Evolutionary conservation across 2,888 invertebrate genomes (phyloP).

Genomic region (Sphaerophoria taeniata): DNA sequence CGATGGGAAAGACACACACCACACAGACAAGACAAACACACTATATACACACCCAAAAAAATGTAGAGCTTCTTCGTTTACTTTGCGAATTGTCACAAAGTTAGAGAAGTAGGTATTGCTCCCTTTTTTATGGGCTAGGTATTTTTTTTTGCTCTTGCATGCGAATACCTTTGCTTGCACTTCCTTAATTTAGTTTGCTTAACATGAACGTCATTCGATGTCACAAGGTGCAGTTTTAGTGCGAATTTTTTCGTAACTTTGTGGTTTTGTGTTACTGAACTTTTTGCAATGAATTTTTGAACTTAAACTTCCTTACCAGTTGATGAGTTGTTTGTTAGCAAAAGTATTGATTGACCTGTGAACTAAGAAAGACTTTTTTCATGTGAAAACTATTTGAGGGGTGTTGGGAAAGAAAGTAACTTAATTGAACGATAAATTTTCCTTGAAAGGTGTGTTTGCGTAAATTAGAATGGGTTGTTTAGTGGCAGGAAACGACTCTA

Average conservation of each 20-base stretch:
- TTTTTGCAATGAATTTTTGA: background rate
- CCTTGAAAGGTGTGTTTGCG: too few relatives aligned
- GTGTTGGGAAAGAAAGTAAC: too few relatives aligned
- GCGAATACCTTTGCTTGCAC: conserved; percentile 46
- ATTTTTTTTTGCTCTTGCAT: conserved; percentile 6
- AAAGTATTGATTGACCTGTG: background rate
- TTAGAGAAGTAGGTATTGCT: conserved; percentile 4
- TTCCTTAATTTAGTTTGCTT: conserved; percentile 63
- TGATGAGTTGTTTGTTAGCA: background rate
- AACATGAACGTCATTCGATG: conserved; percentile 44
- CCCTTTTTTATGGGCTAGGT: background rate
- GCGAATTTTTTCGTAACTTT: conserved; percentile 11
- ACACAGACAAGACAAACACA: background rate
- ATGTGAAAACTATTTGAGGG: too few relatives aligned
- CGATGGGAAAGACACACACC: background rate
- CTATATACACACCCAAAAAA: background rate
- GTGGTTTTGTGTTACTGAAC: conserved; percentile 15
- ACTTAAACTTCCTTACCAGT: background rate
- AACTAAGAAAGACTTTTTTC: too few relatives aligned
- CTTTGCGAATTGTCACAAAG: conserved; percentile 49
- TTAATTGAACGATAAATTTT: too few relatives aligned
- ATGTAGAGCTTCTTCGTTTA: conserved; percentile 35
- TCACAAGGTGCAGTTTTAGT: conserved; percentile 32
- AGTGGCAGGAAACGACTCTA: too few relatives aligned
- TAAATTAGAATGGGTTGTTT: too few relatives aligned